Percentiles rank a stretch among this genome's conserved stretches.
phyloP scores from a whole-genome alignment of 2,113 vertebrate species.

The Mellivora capensis region DNA sequence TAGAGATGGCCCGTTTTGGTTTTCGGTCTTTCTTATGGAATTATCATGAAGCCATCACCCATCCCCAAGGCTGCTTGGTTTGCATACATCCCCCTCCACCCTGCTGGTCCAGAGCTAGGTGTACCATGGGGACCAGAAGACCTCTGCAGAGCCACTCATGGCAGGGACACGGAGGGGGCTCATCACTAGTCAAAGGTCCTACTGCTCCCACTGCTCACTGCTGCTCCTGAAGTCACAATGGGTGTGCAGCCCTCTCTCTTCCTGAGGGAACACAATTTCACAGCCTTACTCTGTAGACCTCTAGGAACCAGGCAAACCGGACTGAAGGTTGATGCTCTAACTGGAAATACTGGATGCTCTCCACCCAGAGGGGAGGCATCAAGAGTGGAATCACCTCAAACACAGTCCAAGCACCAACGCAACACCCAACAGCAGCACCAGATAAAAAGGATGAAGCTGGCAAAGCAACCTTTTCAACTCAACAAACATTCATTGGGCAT shows the following conservation, averaged over 20 bases:
- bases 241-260: neutral
- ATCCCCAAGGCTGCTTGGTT: neutral
- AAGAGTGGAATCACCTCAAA: neutral
- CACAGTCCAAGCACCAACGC: neutral
- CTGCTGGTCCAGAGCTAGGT: neutral
- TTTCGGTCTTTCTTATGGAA: neutral
- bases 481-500: neutral
- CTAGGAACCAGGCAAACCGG: neutral
- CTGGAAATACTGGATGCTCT: neutral
- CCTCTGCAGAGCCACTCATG: neutral
- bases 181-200: neutral
- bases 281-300: neutral
- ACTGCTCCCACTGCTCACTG: neutral
- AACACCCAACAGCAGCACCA: neutral
- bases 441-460: neutral
- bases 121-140: accelerated
- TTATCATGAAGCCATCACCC: neutral
- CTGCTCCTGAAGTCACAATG: neutral
- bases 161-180: neutral
- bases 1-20: neutral
- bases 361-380: neutral
- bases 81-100: accelerated
- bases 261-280: neutral
- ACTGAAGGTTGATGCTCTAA: neutral
- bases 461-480: neutral